Conservation (phyloP, 2,113 vertebrate genomes). For the Erinaceus europaeus region DNA sequence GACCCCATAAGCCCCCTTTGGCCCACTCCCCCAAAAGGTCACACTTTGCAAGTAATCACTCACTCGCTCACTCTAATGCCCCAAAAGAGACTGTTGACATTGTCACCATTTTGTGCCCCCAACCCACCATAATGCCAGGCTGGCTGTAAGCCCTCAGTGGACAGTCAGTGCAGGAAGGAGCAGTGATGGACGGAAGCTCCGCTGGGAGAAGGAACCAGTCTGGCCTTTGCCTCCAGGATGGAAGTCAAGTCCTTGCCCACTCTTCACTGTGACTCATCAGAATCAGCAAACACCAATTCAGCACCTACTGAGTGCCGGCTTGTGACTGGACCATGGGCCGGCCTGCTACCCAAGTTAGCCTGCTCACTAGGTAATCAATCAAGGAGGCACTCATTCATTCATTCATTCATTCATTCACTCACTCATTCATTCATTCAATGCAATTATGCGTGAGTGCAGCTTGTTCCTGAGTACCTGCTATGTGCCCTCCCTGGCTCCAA, state of each 20-base stretch:
- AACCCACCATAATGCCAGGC: not conserved
- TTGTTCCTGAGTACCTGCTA: not conserved
- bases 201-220: not conserved
- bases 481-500: not conserved
- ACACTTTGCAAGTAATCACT: not conserved
- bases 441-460: too few species aligned
- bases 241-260: not conserved
- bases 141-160: not conserved
- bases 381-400: not conserved
- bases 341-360: not conserved
- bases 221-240: not conserved
- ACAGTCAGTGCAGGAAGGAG: accelerated
- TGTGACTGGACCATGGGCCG: not conserved
- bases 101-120: not conserved
- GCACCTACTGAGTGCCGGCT: not conserved
- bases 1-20: not conserved
- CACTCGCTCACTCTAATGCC: not conserved
- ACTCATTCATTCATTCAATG: not conserved
- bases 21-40: not conserved
- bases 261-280: conserved; percentile 29
- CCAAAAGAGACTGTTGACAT: not conserved
- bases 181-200: not conserved
- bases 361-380: not conserved
- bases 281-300: not conserved
- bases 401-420: not conserved